phyloP scores from a whole-genome alignment of 2,113 vertebrate species.

The Hassar affinis region DNA sequence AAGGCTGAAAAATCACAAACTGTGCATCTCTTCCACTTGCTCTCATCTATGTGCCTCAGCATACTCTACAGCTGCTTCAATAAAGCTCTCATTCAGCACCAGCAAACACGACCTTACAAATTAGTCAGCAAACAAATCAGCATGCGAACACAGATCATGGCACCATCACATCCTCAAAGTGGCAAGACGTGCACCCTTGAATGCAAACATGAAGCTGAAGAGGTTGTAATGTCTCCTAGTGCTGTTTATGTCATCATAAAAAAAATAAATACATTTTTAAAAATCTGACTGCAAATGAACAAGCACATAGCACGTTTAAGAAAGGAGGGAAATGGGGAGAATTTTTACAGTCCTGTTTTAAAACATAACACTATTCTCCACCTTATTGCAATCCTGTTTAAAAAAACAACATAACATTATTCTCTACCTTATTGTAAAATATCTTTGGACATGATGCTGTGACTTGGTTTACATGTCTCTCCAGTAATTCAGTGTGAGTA shows the following conservation, averaged over 20 bases:
- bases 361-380: neutral
- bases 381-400: neutral
- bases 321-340: neutral
- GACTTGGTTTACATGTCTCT: neutral
- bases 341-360: neutral
- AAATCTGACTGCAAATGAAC: neutral
- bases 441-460: neutral
- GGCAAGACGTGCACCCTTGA: neutral
- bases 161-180: constrained; percentile 18
- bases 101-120: constrained; percentile 37
- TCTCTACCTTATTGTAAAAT: neutral
- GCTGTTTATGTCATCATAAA: neutral
- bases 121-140: constrained; percentile 45
- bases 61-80: constrained; percentile 22
- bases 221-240: neutral
- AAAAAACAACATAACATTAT: neutral
- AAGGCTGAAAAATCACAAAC: constrained; percentile 34
- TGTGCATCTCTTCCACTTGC: neutral
- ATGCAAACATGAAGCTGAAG: neutral
- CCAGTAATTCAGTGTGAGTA: constrained; percentile 32
- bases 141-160: constrained; percentile 1
- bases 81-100: constrained; percentile 30
- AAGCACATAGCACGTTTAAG: neutral
- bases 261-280: neutral
- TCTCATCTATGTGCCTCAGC: constrained; percentile 22